These are phyloP conservation scores for Ceuthmochares aereus DNA, from an alignment of 2,113 vertebrate genomes.

Conservation along the genomic window DNA sequence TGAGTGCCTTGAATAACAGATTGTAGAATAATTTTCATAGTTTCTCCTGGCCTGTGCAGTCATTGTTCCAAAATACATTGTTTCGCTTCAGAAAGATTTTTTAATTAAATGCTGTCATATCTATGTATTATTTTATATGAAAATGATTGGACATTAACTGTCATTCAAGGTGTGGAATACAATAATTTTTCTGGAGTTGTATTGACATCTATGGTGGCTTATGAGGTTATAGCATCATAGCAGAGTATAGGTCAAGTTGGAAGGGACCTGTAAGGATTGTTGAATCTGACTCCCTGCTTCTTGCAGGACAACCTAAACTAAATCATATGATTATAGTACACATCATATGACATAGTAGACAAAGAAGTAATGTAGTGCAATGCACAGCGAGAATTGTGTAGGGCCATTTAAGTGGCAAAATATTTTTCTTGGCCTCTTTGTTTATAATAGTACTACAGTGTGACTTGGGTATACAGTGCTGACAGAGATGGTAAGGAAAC, in stretches of 20 bases:
- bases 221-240: not conserved
- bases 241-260: not conserved
- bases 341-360: not conserved
- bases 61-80: not conserved
- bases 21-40: not conserved
- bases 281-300: not conserved
- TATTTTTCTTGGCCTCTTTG: not conserved
- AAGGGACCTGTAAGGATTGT: not conserved
- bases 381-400: not conserved
- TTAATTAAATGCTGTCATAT: not conserved
- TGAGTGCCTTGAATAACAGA: constrained; percentile 32
- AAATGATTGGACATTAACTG: not conserved
- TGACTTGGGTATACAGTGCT: not conserved
- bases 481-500: not conserved
- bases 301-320: not conserved
- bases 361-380: not conserved
- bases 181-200: not conserved
- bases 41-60: not conserved
- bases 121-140: not conserved
- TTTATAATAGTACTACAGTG: not conserved
- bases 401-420: not conserved
- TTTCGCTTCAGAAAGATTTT: not conserved
- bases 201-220: not conserved
- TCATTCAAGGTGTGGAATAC: not conserved
- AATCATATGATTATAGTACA: not conserved